Evolutionary conservation across 1,140 invertebrate genomes (phyloP).

Genomic region (Bicyclus anynana): DNA sequence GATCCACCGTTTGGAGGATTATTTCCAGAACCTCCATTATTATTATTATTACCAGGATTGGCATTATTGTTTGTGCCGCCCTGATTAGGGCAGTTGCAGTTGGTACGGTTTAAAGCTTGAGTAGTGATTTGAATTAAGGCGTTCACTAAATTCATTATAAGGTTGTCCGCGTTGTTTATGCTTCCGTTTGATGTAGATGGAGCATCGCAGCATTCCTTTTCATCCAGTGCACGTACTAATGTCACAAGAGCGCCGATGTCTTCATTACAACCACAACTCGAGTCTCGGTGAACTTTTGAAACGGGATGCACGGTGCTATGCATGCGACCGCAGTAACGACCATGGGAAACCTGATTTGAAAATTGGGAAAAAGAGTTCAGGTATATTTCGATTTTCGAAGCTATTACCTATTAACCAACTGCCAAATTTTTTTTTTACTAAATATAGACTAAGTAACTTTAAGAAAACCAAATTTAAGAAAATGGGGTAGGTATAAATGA

Average conservation of each 20-base stretch:
- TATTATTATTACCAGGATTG: neutral
- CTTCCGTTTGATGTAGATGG: neutral
- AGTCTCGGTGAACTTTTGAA: conserved; percentile 6
- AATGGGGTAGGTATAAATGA: too few relatives aligned
- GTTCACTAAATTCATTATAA: conserved; percentile 56
- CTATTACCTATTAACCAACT: too few relatives aligned
- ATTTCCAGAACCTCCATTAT: neutral
- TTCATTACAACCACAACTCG: conserved; percentile 21
- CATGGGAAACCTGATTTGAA: neutral
- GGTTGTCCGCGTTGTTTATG: conserved; percentile 31
- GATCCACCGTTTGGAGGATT: neutral
- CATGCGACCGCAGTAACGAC: neutral
- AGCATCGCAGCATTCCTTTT: conserved; percentile 19
- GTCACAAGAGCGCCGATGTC: conserved; percentile 35
- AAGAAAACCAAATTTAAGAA: too few relatives aligned
- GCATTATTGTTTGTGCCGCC: neutral
- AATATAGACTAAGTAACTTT: too few relatives aligned
- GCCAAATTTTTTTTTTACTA: too few relatives aligned
- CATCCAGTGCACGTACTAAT: conserved; percentile 37
- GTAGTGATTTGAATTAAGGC: conserved; percentile 47
- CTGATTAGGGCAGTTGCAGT: conserved; percentile 10
- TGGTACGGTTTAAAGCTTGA: conserved; percentile 11
- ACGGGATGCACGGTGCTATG: neutral
- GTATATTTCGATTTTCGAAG: too few relatives aligned
- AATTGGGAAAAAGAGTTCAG: neutral